Percentiles rank a stretch among this genome's conserved stretches.
Conservation (phyloP, 2,888 invertebrate species). For the Copidosoma aretas region DNA sequence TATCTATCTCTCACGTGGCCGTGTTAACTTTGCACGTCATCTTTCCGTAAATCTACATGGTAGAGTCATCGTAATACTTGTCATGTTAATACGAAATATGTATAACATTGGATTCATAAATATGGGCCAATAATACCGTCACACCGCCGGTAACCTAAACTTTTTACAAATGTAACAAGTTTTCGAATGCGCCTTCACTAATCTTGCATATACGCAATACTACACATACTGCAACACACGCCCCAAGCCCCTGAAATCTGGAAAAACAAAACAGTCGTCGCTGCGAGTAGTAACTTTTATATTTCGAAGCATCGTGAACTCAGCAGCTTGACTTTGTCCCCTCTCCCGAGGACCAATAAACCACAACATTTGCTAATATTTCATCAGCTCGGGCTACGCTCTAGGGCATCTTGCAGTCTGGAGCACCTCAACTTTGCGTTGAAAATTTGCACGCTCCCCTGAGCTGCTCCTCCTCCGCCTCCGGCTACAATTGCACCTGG, state of each 20-base stretch:
- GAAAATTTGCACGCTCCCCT: constrained; percentile 31
- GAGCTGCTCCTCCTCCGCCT: constrained; percentile 43
- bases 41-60: constrained; percentile 31
- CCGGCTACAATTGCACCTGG: constrained; percentile 69
- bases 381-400: not conserved
- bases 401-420: constrained; percentile 21
- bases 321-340: constrained; percentile 1
- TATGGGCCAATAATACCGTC: constrained; percentile 27
- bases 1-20: too few relatives aligned
- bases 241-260: constrained; percentile 5
- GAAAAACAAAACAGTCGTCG: constrained; percentile 34
- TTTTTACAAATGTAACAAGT: constrained; percentile 40
- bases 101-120: constrained; percentile 29
- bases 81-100: constrained; percentile 12
- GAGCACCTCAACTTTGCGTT: constrained; percentile 28
- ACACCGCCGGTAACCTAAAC: constrained; percentile 37
- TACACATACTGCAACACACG: too few relatives aligned
- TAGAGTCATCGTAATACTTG: constrained; percentile 30
- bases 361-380: not conserved
- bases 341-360: not conserved
- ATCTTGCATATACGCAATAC: too few relatives aligned
- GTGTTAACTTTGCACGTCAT: constrained; percentile 3
- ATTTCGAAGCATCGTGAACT: constrained; percentile 34
- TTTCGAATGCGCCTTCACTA: constrained; percentile 12
- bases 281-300: constrained; percentile 33